These are phyloP conservation scores for Perdita meconis DNA, from an alignment of 2,888 invertebrate species.

Conservation along the genomic window DNA sequence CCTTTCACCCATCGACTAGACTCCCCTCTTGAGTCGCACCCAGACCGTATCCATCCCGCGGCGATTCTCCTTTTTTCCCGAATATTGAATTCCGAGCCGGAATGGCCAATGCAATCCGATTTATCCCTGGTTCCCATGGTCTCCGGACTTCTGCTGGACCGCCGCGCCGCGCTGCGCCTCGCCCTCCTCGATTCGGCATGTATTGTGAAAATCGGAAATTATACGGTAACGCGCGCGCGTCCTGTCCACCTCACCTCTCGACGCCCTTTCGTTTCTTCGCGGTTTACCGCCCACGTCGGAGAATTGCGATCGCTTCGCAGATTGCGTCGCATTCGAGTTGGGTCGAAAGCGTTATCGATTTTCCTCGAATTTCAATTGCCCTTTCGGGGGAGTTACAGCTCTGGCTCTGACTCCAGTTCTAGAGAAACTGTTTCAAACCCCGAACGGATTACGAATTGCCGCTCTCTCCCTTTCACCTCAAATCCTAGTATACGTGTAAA, in stretches of 20 bases:
- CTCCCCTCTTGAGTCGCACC: constrained; percentile 37
- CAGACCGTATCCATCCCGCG: constrained; percentile 39
- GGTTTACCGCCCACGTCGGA: constrained; percentile 22
- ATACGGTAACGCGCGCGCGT: constrained; percentile 48
- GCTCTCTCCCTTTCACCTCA: background rate
- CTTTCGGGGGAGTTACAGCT: background rate
- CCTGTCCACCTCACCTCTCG: constrained; percentile 3
- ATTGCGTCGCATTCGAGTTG: background rate
- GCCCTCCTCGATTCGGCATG: constrained; percentile 36
- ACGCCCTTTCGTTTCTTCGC: constrained; percentile 40
- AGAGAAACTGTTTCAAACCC: background rate
- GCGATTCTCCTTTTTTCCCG: constrained; percentile 56
- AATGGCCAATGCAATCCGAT: constrained; percentile 68
- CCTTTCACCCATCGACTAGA: background rate
- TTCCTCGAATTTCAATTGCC: constrained; percentile 7
- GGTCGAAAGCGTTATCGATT: constrained; percentile 6
- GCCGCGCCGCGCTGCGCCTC: background rate
- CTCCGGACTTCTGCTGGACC: background rate
- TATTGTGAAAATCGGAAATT: constrained; percentile 60
- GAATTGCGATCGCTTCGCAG: constrained; percentile 20
- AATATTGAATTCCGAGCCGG: constrained; percentile 67
- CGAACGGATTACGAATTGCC: background rate
- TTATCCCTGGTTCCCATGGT: constrained; percentile 55
- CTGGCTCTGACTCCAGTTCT: background rate
- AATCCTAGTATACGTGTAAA: too few relatives aligned